phyloP scores from a whole-genome alignment of 2,797 vertebrate genomes.

The Sebastiscus albofasciatus region DNA sequence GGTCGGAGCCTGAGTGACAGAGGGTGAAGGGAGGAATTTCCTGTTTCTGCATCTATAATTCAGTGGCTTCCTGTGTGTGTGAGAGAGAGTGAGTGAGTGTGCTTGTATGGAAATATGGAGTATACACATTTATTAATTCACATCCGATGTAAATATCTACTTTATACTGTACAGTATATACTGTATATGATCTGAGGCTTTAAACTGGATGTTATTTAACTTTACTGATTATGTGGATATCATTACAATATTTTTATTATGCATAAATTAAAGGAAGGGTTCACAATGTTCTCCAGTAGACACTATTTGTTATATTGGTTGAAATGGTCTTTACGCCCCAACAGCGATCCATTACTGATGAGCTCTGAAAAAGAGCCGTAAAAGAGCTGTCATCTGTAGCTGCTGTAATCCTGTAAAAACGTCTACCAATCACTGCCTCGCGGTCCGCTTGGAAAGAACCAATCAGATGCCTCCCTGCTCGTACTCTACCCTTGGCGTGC shows the following conservation, averaged over 20 bases:
- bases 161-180: background rate
- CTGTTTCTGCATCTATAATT: conserved; percentile 87
- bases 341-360: no score
- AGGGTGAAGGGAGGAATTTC: conserved; percentile 82
- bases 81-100: background rate
- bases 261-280: no score
- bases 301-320: no score
- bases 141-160: background rate
- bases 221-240: background rate
- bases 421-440: no score
- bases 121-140: conserved; percentile 35
- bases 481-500: no score
- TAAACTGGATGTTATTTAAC: background rate
- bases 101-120: conserved; percentile 8
- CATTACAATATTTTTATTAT: background rate
- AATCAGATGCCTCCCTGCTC: no score
- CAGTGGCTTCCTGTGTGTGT: conserved; percentile 75
- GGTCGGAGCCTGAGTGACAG: conserved; percentile 80
- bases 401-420: no score
- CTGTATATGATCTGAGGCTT: background rate
- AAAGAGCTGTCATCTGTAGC: no score
- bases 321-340: no score
- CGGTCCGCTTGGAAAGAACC: no score
- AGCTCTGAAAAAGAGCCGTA: no score
- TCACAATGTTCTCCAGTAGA: no score